Base-by-base conservation (phyloP, 2,888 invertebrate genomes). In the Chirona hameri region DNA sequence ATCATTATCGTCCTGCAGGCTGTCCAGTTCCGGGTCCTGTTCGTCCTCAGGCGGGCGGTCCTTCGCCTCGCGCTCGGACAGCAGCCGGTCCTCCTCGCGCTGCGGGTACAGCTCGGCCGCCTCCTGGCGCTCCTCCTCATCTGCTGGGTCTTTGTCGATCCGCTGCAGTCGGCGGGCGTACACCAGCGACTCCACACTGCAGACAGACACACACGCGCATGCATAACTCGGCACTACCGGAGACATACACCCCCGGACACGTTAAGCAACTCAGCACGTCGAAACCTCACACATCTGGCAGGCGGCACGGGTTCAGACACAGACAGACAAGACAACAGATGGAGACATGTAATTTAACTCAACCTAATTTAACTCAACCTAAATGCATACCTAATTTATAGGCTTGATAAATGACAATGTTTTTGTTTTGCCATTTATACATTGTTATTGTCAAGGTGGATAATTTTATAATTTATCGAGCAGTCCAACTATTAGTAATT, bases 121-220 rank as follows among this genome's bases (percentile, higher is more conserved):
- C 79, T 55, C 69, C 79, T 57, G 79, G 24, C 82, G 52, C 76
- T 82, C 82, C 57, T 76, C 69, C 82, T 79, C 79, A 10, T 79
- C 48, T 31, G 27, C 55, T 10, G 52, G 52, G 10, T 52, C 82
- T 24, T 76, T 79, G 46, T 69, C 46, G 27, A 48, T 55, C 27
- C 69, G 76, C 82, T 39, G 48, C 21, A 55, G 27, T 3, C 81
- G 48, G 7, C 69, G 60, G 27, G 21, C 57, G 81, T 60, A 81
- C 81, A 46, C 80, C 31, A 57, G 29, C 81, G 27, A 21, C 4
- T 65, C 39, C 18, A 69, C 81, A 0, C 60, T 81, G 57, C 31
- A 57, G 29, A 69, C 69, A 69, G 27, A 69, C 69, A 24, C 14
- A n/a, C 10, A 60, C 9, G 60, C 24, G 24, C 10, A 10, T 24